Evolutionary conservation across 1,140 invertebrate genomes (phyloP), one percentile per base, ranked within the genome.

Genomic region (Drosophila cardini): DNA sequence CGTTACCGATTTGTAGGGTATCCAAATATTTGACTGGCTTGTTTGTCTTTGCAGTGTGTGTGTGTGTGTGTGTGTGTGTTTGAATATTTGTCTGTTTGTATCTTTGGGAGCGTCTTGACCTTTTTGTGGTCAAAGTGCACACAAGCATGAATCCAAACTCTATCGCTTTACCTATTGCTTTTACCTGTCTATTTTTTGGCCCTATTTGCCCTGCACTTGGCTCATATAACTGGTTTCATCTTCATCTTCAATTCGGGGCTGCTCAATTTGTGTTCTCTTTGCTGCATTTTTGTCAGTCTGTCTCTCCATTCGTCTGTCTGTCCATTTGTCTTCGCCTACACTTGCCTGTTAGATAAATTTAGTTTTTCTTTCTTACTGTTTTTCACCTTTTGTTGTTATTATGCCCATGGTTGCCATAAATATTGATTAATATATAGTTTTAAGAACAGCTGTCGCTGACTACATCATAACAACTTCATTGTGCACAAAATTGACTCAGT

Each of bases 51-150:
- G 11, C 55, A 50, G 11, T n/a, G 26, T 13, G 10, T 48, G 11
- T 30, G 1, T 32, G 4, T 36, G 13, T 15, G 2, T 32, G 9
- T 13, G 10, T 45, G 30, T 15, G n/a, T 26, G 21, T 53, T 13
- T 48, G 32, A 13, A 21, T 34, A 6, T 8, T 36, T 63, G 64
- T 64, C 61, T 62, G 60, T 63, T 62, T 63, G 68, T 85, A 69
- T 72, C 81, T 75, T 86, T 74, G 61, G 56, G 32, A 79, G 72
- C 78, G 61, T 80, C 83, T 87, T 89, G 83, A 87, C 84, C 83
- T 83, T 89, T 87, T 87, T 89, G 83, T 89, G 83, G 83, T 87
- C 83, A 87, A 77, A 87, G 83, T 87, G 83, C 83, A 87, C 80
- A 87, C 83, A 89, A 89, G 84, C 83, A 87, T 87, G 83, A 83